Base-by-base conservation (phyloP, 2,888 invertebrate species). In the Drosophila borealis region DNA sequence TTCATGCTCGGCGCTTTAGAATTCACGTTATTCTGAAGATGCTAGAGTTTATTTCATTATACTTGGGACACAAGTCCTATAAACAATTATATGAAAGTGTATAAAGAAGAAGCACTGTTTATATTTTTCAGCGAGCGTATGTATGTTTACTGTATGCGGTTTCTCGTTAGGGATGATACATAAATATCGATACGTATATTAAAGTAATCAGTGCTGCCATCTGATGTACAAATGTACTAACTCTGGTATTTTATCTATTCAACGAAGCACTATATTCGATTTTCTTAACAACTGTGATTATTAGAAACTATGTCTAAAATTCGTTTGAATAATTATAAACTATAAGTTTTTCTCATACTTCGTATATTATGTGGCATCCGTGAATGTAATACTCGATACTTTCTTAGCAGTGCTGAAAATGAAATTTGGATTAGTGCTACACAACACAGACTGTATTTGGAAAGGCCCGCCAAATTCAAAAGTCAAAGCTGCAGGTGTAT, bases 1-100 rank as follows among this genome's bases (percentile, higher is more conserved):
- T 92, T 92, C n/a, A 41, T 62, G 54, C 50, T 46, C 17, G 5
- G 6, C 13, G 25, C 56, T 14, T 17, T 29, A 4, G 3, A 8
- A 17, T 55, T 46, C 21, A 46, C 51, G 25, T 59, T 49, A 21
- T 21, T 56, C n/a, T 25, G n/a, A 11, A 49, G 25, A 13, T 13
- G 1, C 2, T 2, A 21, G 2, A 11, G 10, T 49, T 39, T 56
- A 54, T 42, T 49, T 62, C 70, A 62, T 70, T 70, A 50, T 56
- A 37, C 45, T 14, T 29, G 29, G 25, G 4, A 41, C 41, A 21
- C 13, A 14, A 29, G 21, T 29, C 9, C 9, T 6, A 53, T 14
- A 50, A 72, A 57, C 34, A 46, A 50, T 36, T 50, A 3, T 54
- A 14, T 13, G 29, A 3, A 53, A 39, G 41, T 45, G n/a, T 33